Base-by-base conservation (phyloP, 2,888 invertebrate species). In the Meliscaeva auricollis region DNA sequence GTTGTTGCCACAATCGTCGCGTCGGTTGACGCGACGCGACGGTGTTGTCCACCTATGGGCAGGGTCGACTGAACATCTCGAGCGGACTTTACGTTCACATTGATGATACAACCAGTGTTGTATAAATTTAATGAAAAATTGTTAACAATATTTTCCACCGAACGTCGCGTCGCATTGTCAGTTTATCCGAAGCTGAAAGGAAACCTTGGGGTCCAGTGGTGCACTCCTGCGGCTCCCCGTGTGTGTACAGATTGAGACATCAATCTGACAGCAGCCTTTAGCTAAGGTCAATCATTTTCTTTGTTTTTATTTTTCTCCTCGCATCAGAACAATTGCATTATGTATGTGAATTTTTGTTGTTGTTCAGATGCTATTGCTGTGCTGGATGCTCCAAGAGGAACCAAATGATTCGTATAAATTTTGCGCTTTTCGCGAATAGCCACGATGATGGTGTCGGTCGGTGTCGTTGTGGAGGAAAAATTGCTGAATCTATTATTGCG, bases 261-360 rank as follows among this genome's bases (percentile, higher is more conserved):
- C 85, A 85, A 81, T 85, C 85, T 73, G 80, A 84, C 84, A 80
- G 58, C 62, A 80, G 84, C 68, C 84, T 80, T 84, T 75, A 62
- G 72, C 73, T 77, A 62, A 76, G 85, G 85, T 85, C 85, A 85
- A 73, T 85, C 85, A 85, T 76, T 81, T 77, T 77, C 85, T 85
- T 85, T 81, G 85, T 85, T 85, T 68, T 81, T 69, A 44, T 46
- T 66, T 35, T 50, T 32, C 22, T 68, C 32, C 15, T 80, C 48
- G 52, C 38, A 50, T 30, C 17, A 9, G 9, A 46, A 15, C 64
- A 66, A 78, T 41, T 76, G 66, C 84, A 76, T 44, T 69, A 78
- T 77, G 77, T 78, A 73, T 69, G 68, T 48, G 11, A 22, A 15
- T 22, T n/a, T 60, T 38, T 50, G 35, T 62, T 64, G 50, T 26